These are phyloP conservation scores for Arge pagana DNA, from an alignment of 2,888 invertebrate genomes.

Conservation along the genomic window DNA sequence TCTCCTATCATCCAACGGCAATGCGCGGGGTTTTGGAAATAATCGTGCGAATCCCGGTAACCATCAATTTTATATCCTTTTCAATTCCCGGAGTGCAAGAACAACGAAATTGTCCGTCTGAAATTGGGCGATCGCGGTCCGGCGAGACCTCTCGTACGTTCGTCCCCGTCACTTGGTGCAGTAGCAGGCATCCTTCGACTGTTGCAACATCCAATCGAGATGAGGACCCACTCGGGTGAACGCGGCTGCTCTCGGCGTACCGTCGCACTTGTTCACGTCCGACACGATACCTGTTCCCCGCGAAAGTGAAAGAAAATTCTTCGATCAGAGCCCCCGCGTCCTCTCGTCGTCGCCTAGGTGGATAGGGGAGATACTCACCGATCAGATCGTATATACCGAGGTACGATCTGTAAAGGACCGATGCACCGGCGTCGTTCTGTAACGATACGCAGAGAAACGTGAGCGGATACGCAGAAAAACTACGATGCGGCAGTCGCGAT, in stretches of 20 bases:
- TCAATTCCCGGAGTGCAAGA: no score
- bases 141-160: no score
- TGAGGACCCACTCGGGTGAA: slow-evolving; percentile 62
- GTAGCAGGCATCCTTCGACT: slow-evolving; percentile 64
- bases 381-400: slow-evolving; percentile 61
- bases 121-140: no score
- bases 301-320: slow-evolving; percentile 7
- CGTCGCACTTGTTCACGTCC: slow-evolving; percentile 60
- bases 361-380: slow-evolving; percentile 57
- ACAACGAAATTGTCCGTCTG: no score
- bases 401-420: slow-evolving; percentile 61
- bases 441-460: slow-evolving; percentile 38
- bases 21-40: no score
- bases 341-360: no score
- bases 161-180: slow-evolving; percentile 48
- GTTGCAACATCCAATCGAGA: slow-evolving; percentile 63
- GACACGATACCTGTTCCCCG: slow-evolving; percentile 61
- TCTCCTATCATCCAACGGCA: no score
- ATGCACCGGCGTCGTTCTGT: slow-evolving; percentile 63
- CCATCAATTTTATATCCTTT: no score
- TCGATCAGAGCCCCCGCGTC: not conserved
- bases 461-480: slow-evolving; percentile 14
- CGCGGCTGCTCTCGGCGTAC: slow-evolving; percentile 55
- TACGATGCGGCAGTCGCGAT: slow-evolving; percentile 12
- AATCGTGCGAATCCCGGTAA: no score